These are phyloP conservation scores for Xestia sexstrigata DNA, from an alignment of 2,888 invertebrate genomes.

Conservation along the genomic window DNA sequence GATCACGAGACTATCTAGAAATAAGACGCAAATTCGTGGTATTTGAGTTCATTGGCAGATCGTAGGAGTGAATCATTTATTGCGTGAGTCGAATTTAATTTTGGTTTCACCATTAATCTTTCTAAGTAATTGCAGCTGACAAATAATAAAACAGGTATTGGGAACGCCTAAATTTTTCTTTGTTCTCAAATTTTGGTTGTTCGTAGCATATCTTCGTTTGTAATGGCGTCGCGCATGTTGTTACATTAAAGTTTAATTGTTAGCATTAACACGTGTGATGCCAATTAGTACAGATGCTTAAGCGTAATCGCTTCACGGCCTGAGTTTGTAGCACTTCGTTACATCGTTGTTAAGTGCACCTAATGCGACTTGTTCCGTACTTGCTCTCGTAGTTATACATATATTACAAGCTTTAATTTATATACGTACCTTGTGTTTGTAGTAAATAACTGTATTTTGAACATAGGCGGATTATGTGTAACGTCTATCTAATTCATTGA, in stretches of 20 bases:
- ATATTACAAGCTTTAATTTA: constrained; percentile 32
- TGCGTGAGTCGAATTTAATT: constrained; percentile 55
- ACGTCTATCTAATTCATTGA: background rate
- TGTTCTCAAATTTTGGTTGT: constrained; percentile 29
- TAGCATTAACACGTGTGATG: constrained; percentile 75
- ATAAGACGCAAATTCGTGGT: constrained; percentile 56
- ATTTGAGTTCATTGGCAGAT: constrained; percentile 48
- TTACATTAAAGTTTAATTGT: constrained; percentile 67
- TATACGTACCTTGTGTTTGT: constrained; percentile 7
- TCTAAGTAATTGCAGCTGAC: constrained; percentile 46
- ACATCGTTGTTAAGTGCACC: constrained; percentile 64
- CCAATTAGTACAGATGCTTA: constrained; percentile 69
- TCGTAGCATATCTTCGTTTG: constrained; percentile 12
- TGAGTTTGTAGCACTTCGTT: constrained; percentile 64
- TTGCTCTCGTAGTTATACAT: constrained; percentile 48
- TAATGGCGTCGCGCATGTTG: constrained; percentile 45
- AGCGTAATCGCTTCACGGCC: constrained; percentile 68
- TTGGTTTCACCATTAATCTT: constrained; percentile 53
- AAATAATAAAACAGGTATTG: constrained; percentile 50
- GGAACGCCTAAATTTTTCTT: constrained; percentile 26
- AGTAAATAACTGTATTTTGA: constrained; percentile 5
- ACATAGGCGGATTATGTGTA: background rate
- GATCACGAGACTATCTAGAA: constrained; percentile 69
- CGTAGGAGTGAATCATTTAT: constrained; percentile 48
- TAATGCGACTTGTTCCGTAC: constrained; percentile 59